These are phyloP conservation scores for Hippolais icterina DNA, from an alignment of 2,113 vertebrate species.

Conservation along the genomic window DNA sequence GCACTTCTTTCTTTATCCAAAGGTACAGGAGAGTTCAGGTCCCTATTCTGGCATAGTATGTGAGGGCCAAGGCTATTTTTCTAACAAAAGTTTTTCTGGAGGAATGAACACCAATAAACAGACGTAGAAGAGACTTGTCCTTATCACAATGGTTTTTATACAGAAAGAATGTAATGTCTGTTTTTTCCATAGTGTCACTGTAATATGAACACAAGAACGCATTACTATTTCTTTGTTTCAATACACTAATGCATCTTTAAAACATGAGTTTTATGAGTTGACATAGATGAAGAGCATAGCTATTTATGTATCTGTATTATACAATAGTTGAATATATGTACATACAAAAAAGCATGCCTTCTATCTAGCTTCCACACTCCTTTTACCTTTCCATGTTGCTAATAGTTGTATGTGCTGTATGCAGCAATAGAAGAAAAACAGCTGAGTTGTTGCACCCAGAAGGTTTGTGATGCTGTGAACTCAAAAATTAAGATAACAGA, in stretches of 20 bases:
- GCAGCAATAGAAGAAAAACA: neutral
- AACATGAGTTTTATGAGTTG: neutral
- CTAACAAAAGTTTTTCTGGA: neutral
- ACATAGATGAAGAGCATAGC: neutral
- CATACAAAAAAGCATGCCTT: neutral
- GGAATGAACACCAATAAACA: neutral
- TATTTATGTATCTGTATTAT: neutral
- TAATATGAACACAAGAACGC: neutral
- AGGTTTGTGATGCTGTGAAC: neutral
- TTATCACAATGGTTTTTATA: neutral
- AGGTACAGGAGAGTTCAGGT: neutral
- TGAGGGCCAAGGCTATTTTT: neutral
- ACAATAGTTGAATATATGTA: neutral
- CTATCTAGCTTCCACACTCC: neutral
- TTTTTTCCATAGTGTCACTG: neutral
- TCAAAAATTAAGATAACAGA: neutral
- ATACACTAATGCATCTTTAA: neutral
- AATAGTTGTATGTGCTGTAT: neutral
- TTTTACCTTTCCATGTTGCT: neutral
- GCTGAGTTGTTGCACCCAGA: neutral
- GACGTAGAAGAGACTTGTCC: neutral
- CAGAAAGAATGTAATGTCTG: neutral
- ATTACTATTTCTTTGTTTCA: neutral
- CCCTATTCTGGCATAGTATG: neutral
- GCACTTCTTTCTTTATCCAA: neutral